A percentile compares a stretch with the other conserved stretches of the same genome.
Conservation (phyloP, 2,888 invertebrate genomes). For the Tanytarsus gracilentus region DNA sequence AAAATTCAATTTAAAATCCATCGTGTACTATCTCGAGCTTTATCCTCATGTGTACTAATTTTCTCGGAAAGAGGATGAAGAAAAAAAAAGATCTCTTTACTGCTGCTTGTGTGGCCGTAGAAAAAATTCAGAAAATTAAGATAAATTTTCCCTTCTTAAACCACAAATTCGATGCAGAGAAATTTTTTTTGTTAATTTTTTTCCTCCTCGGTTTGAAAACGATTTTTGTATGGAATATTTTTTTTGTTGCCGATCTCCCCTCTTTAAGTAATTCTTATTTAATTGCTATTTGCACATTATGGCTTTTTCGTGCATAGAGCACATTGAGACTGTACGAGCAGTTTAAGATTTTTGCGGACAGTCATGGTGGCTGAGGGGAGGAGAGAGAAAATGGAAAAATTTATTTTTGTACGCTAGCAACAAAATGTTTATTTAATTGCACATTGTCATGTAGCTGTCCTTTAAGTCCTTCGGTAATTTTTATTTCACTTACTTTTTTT, state of each 20-base stretch:
- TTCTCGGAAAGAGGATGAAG: background rate
- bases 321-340: background rate
- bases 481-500: too few relatives aligned
- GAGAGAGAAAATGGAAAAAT: background rate
- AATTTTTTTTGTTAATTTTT: background rate
- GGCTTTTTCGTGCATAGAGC: constrained; percentile 18
- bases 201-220: background rate
- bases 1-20: constrained; percentile 28
- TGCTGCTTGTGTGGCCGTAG: background rate
- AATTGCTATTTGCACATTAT: constrained; percentile 29
- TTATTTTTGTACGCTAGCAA: background rate
- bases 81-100: constrained; percentile 3
- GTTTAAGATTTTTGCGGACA: constrained; percentile 7
- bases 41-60: background rate
- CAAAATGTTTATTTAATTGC: constrained; percentile 27
- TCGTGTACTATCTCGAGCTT: constrained; percentile 10
- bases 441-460: constrained; percentile 26
- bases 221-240: background rate
- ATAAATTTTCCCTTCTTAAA: constrained; percentile 14
- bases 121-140: constrained; percentile 17
- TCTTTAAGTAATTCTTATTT: constrained; percentile 28
- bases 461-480: background rate
- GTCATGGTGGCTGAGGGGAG: background rate
- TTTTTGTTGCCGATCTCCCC: constrained; percentile 4
- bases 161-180: constrained; percentile 21